These are phyloP conservation scores for Panagrolaimus sp. DNA, from an alignment of 1,140 invertebrate genomes.

Conservation along the genomic window DNA sequence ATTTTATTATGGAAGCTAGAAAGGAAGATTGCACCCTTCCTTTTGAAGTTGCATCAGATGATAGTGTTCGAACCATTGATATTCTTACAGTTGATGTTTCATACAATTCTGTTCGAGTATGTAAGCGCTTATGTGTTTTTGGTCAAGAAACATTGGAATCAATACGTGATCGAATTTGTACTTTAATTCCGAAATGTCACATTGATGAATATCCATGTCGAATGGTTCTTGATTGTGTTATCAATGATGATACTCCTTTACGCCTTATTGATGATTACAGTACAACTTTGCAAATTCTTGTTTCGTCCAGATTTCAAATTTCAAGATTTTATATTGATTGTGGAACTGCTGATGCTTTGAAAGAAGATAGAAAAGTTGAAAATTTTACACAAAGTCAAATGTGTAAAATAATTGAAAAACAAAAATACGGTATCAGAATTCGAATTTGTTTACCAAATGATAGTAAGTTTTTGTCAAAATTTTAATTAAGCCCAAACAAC, in stretches of 20 bases:
- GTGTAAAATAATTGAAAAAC: constrained; percentile 39
- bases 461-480: constrained; percentile 23
- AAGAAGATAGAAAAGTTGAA: constrained; percentile 16
- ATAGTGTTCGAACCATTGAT: background rate
- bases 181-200: background rate
- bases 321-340: constrained; percentile 26
- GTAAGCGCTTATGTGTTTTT: background rate
- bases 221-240: constrained; percentile 19
- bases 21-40: background rate
- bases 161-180: background rate
- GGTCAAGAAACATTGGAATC: background rate
- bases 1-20: constrained; percentile 1
- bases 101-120: background rate
- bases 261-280: constrained; percentile 17
- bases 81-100: background rate
- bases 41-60: background rate
- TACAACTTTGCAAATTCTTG: background rate
- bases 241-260: constrained; percentile 1
- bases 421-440: constrained; percentile 34
- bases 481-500: background rate
- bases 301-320: background rate
- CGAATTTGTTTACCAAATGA: constrained; percentile 27
- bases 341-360: constrained; percentile 19
- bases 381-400: constrained; percentile 27
- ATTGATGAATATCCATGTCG: constrained; percentile 8